Base-by-base conservation (phyloP, 2,888 invertebrate species). In the Leptinotarsa tumamoca region DNA sequence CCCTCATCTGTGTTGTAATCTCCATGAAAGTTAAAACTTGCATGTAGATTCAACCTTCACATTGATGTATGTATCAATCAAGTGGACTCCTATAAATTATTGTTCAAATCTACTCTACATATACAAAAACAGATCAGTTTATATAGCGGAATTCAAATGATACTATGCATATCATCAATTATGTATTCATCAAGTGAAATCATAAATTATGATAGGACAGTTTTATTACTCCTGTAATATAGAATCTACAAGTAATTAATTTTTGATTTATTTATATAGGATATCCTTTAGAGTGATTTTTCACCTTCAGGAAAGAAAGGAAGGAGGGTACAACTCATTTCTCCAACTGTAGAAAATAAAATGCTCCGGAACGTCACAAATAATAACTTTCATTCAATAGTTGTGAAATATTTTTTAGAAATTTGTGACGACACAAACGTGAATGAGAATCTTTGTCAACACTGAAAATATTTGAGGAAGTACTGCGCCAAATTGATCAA, bases 191-290 rank as follows among this genome's bases (percentile, higher is more conserved):
- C 71, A 67, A 61, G 43, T 27, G 56, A 63, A 71, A 73, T 68
- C 63, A 63, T 74, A 72, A 72, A 58, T 70, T 58, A 74, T 74
- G 23, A 54, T 67, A 77, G 23, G 77, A 77, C 74, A 74, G 77
- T 58, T 77, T 77, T 77, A 77, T 77, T 77, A 58, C 71, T 74
- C 18, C 58, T n/a, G 56, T 61, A 56, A 33, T 49, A 49, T 49
- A 58, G 21, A 58, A 61, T 70, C 74, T 66, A 72, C 74, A 21
- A 77, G 74, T 74, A 77, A 77, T 77, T 77, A 74, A 74, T 77
- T 74, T 74, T 77, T 77, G 77, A 75, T 78, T 75, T 75, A 78
- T 75, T 56, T 58, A 68, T 61, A 63, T 75, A 70, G 78, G 78
- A 78, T 76, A 73, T 76, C 74, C 78, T 78, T 78, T 27, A 58